phyloP scores from a whole-genome alignment of 2,113 vertebrate genomes.

The Sciurus niger region DNA sequence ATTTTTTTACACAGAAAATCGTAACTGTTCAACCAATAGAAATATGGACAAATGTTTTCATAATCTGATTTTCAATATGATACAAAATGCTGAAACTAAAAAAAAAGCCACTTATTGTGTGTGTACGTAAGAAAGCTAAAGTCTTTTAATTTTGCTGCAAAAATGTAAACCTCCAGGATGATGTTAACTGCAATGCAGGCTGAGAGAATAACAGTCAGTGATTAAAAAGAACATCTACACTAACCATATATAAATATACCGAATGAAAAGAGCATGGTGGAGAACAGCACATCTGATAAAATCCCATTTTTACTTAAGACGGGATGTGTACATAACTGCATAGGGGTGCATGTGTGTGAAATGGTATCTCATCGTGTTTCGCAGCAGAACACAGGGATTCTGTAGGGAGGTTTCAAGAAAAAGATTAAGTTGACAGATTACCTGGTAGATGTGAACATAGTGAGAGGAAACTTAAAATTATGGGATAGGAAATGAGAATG shows the following conservation, averaged over 20 bases:
- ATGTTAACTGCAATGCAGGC: background rate
- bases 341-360: background rate
- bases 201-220: background rate
- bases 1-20: background rate
- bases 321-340: background rate
- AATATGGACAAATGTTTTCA: background rate
- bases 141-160: background rate
- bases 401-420: background rate
- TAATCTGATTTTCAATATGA: constrained; percentile 32
- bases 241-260: background rate
- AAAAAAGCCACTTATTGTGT: background rate
- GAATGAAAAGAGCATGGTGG: background rate
- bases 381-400: background rate
- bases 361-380: background rate
- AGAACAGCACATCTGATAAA: background rate
- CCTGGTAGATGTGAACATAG: background rate
- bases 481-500: background rate
- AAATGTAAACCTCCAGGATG: background rate
- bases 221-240: background rate
- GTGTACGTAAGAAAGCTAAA: no score
- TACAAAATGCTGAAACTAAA: constrained; percentile 5
- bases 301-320: constrained; percentile 29
- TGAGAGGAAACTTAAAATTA: constrained; percentile 4
- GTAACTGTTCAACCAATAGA: background rate
- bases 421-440: background rate